phyloP scores from a whole-genome alignment of 1,140 invertebrate species.

The Lutraria rhynchaena region DNA sequence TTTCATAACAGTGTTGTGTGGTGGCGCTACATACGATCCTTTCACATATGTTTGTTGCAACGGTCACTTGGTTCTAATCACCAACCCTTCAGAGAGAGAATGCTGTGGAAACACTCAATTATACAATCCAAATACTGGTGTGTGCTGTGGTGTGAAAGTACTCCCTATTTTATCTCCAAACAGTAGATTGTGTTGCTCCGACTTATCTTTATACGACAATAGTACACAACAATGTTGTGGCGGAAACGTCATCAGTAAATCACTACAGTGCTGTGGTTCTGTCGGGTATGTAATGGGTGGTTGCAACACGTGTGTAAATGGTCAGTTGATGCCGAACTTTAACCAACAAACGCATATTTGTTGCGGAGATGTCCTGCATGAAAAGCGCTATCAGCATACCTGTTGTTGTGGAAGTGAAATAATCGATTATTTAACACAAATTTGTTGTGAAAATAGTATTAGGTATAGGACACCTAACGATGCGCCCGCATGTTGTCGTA shows the following conservation, averaged over 20 bases:
- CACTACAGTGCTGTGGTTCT: too few species aligned
- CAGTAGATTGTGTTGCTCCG: background rate
- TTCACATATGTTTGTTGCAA: too few species aligned
- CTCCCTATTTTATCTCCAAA: background rate
- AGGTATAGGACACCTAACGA: background rate
- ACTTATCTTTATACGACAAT: too few species aligned
- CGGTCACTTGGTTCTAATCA: too few species aligned
- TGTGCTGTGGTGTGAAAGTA: background rate
- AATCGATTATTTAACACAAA: background rate
- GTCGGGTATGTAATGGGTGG: too few species aligned
- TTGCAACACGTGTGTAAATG: background rate
- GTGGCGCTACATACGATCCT: too few species aligned
- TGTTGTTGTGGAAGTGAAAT: background rate
- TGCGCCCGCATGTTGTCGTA: constrained; percentile 12
- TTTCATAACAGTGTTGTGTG: background rate
- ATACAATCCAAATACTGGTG: background rate
- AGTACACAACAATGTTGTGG: too few species aligned
- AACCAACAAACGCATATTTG: background rate
- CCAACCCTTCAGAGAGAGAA: too few species aligned
- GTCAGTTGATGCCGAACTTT: background rate
- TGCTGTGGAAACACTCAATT: too few species aligned
- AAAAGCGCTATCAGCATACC: background rate
- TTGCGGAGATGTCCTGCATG: background rate
- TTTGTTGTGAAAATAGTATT: background rate
- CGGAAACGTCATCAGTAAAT: too few species aligned